Evolutionary conservation across 2,113 vertebrate genomes (phyloP), one percentile per base, ranked within the genome.

Genomic region (Uria lomvia): DNA sequence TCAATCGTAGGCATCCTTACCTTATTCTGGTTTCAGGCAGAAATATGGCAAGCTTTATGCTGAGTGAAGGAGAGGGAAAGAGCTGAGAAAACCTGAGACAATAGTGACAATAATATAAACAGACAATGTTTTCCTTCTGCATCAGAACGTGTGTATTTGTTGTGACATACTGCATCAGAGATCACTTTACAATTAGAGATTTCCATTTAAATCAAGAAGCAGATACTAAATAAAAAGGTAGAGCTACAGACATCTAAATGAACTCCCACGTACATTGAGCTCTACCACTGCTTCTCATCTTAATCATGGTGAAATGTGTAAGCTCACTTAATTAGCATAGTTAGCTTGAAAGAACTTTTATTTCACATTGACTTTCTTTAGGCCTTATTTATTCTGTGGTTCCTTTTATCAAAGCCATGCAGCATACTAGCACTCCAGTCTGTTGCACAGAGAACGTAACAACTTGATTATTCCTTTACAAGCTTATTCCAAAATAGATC

Each of bases 101-200:
- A 38, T 2, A 42, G 5, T 5, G 23, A 66, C 86, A 90, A 49
- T 47, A 60, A 47, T 32, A 80, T 34, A 79, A 88, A 88, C 11
- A 75, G 63, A 22, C 12, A 55, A 24, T 19, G 5, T 73, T 92
- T 90, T 62, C 17, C 65, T 85, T 82, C 80, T 59, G 13, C 29
- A 42, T 76, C 12, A 23, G 27, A 67, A 68, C 9, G 12, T 43
- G 34, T 63, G 26, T 65, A 73, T 82, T 80, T 90, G 49, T 88
- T 91, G 85, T 70, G 78, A 94, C 43, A 73, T 12, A 20, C 24
- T 40, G 36, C 67, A 79, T 68, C 77, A 73, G 81, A 74, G 32
- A 94, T 75, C 20, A 52, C 66, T 82, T 90, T 70, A 65, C 59
- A 93, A 86, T 80, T 92, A 96, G 79, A 90, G 45, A 86, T 77